Evolutionary conservation across 2,113 vertebrate species (phyloP).

Genomic region (Pleuronectes platessa): DNA sequence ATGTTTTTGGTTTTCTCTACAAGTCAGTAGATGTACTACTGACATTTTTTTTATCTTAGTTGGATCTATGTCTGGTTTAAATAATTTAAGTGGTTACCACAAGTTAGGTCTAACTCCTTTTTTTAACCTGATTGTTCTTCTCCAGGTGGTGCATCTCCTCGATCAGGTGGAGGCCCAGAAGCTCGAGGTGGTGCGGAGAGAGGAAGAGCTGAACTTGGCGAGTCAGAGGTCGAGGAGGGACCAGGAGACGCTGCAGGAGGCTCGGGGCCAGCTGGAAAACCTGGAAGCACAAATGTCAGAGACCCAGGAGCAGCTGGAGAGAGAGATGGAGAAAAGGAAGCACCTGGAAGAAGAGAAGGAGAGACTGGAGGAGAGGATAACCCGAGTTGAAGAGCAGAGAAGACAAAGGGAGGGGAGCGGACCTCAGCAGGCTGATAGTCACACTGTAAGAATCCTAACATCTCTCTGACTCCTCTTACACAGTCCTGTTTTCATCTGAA

Average conservation of each 20-base stretch:
- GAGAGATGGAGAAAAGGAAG: constrained; percentile 81
- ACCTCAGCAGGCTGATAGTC: constrained; percentile 24
- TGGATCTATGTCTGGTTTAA: not conserved
- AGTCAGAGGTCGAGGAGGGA: constrained; percentile 81
- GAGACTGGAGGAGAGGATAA: constrained; percentile 83
- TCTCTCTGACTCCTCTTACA: not conserved
- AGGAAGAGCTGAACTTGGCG: constrained; percentile 86
- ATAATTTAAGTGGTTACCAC: not conserved
- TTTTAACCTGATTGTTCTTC: not conserved
- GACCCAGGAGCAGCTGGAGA: constrained; percentile 84
- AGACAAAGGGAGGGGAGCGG: constrained; percentile 54
- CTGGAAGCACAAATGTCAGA: constrained; percentile 80
- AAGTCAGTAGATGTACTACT: too few species aligned
- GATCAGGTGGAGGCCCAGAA: constrained; percentile 88
- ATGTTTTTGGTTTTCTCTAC: not conserved
- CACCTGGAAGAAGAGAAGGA: constrained; percentile 85
- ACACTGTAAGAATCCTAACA: constrained; percentile 49
- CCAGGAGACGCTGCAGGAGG: constrained; percentile 83
- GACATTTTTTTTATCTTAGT: too few species aligned
- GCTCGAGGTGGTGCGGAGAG: constrained; percentile 87
- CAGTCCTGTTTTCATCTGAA: not conserved
- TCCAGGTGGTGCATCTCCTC: constrained; percentile 85
- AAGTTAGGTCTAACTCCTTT: too few species aligned
- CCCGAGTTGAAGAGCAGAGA: constrained; percentile 71
- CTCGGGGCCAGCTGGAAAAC: constrained; percentile 80